Base-by-base conservation (phyloP, 2,113 vertebrate genomes). In the Nettapus auritus region DNA sequence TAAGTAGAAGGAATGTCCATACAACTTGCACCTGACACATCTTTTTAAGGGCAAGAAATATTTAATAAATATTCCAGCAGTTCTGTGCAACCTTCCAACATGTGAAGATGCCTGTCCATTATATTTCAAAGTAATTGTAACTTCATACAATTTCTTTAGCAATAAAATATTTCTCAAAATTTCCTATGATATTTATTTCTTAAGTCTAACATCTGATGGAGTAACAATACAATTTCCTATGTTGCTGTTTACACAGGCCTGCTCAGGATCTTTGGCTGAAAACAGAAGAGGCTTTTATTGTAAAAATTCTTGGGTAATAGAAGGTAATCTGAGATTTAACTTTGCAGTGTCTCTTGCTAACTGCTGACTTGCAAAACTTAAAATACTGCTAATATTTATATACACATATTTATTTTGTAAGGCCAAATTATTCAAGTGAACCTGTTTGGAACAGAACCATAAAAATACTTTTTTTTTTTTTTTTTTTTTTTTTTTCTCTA, bases 401-500 rank as follows among this genome's bases (percentile, higher is more conserved):
- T 55, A 48, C 21, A 48, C 20, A 21, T 48, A 48, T 48, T 48
- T 48, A 48, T 48, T 21, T 48, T 20, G 19, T 46, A 86, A 89
- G 22, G 36, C 6, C 13, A 52, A 82, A 55, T 78, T 79, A 70
- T 60, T 91, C 28, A 80, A 55, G 10, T 36, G 13, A 92, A 29
- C 42, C 26, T 69, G 2, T 92, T 86, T 82, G 53, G 34, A 86
- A 80, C 7, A 92, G 22, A 93, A 73, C 11, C 11, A n/a, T 20
- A 34, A 75, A 74, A 40, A 33, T 80, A 31, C 67, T 67, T 80
- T 9, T 17, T 63, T 63, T 92, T 94, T 92, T n/a, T 67, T 80
- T 9, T 17, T 63, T 63, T 92, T 94, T 92, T 67, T 80, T 9
- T 17, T 63, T 63, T 92, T 94, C 91, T 33, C 59, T 71, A 38